Conservation (phyloP, 2,888 invertebrate genomes). For the Synanthedon myopaeformis region DNA sequence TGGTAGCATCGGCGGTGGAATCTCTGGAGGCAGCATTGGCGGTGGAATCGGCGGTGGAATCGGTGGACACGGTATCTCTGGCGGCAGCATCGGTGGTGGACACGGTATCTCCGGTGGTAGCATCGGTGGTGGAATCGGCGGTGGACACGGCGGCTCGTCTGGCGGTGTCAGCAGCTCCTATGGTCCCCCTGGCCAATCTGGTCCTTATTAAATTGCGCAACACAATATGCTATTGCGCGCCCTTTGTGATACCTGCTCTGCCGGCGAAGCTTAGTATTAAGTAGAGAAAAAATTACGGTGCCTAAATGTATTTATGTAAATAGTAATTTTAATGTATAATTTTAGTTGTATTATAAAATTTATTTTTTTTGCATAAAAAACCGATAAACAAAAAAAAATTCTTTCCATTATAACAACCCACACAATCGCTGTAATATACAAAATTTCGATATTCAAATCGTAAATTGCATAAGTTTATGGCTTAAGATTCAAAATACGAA, state of each 20-base stretch:
- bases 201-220: slow-evolving; percentile 71
- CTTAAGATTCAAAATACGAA: too few species aligned
- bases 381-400: slow-evolving; percentile 34
- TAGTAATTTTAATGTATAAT: slow-evolving; percentile 69
- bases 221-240: slow-evolving; percentile 19
- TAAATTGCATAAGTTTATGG: too few species aligned
- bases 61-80: slow-evolving; percentile 13
- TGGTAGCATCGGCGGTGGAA: slow-evolving; percentile 22
- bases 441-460: too few species aligned
- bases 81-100: slow-evolving; percentile 7
- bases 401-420: slow-evolving; percentile 13
- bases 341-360: slow-evolving; percentile 65
- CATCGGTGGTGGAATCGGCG: slow-evolving; percentile 27
- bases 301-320: slow-evolving; percentile 72
- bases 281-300: slow-evolving; percentile 71
- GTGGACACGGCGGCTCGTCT: slow-evolving; percentile 34
- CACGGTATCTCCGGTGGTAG: slow-evolving; percentile 26
- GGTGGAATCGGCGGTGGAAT: slow-evolving; percentile 26
- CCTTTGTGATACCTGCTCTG: slow-evolving; percentile 65
- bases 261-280: slow-evolving; percentile 63
- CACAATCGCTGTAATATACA: not conserved
- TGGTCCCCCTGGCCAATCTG: slow-evolving; percentile 76
- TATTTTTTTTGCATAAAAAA: slow-evolving; percentile 60
- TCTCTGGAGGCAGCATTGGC: slow-evolving; percentile 25
- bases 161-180: slow-evolving; percentile 69